Evolutionary conservation across 1,140 invertebrate species (phyloP).

Genomic region (Palaemon carinicauda): DNA sequence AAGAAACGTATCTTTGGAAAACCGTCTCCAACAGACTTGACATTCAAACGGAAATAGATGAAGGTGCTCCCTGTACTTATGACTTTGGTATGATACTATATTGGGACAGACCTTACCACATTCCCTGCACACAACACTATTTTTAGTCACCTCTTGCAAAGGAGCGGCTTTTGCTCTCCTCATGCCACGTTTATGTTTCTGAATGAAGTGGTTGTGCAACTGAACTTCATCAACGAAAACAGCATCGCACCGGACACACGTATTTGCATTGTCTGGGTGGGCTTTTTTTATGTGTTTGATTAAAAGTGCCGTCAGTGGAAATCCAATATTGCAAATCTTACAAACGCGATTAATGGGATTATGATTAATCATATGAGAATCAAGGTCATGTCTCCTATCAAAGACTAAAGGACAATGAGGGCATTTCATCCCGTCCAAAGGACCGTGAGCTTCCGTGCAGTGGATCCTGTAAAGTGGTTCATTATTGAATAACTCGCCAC

Average conservation of each 20-base stretch:
- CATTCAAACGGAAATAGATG: conserved; percentile 45
- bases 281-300: conserved; percentile 41
- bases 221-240: conserved; percentile 43
- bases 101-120: conserved; percentile 43
- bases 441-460: conserved; percentile 34
- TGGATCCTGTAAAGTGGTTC: conserved; percentile 44
- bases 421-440: conserved; percentile 9
- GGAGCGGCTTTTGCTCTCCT: conserved; percentile 26
- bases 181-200: conserved; percentile 41
- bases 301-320: conserved; percentile 24
- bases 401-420: conserved; percentile 43
- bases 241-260: conserved; percentile 38
- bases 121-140: conserved; percentile 35
- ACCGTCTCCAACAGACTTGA: conserved; percentile 39
- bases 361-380: conserved; percentile 46
- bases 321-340: conserved; percentile 39
- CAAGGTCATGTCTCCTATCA: conserved; percentile 41
- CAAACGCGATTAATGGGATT: conserved; percentile 25
- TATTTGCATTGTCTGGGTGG: conserved; percentile 43
- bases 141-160: not conserved
- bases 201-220: conserved; percentile 27
- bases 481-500: conserved; percentile 47
- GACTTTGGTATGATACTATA: conserved; percentile 46
- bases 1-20: conserved; percentile 27
- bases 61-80: conserved; percentile 48